Base-by-base conservation (phyloP, 1,140 invertebrate genomes). In the Tribolium castaneum region DNA sequence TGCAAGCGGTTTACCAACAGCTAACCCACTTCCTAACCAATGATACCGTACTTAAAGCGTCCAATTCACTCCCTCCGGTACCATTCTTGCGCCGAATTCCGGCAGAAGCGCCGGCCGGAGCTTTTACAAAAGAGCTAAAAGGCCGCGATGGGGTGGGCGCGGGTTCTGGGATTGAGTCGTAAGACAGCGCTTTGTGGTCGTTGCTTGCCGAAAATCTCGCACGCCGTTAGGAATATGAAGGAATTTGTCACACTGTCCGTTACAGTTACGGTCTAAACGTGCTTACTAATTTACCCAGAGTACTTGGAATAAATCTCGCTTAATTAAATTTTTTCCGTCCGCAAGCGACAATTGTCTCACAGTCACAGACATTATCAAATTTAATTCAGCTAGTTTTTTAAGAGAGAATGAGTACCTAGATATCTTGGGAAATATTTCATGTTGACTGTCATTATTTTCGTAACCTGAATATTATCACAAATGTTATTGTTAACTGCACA, bases 11-110 rank as follows among this genome's bases (percentile, higher is more conserved):
- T 39, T 77, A 78, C 80, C 80, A 82, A 79, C 66, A 81, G 77
- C 79, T 86, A 86, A 86, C 84, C 85, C 83, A 86, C 84, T 86
- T 86, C 84, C 80, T 84, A 83, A 80, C 82, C 82, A 84, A 84
- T 84, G 78, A 82, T 82, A 82, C 82, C 80, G 79, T 83, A 81
- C 81, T 83, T 74, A 78, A 77, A 80, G 76, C 62, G 79, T 80
- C 78, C 81, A 80, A 81, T 81, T 76, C 49, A 66, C 77, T 78
- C 56, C 74, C 79, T 76, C 71, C 72, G 73, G 59, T 35, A 35
- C 30, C 10, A 22, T 22, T 66, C 19, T 22, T 66, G 10, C 12
- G 30, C 59, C 59, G 25, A 66, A 66, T 66, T 66, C 59, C 19
- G 5, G 4, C 59, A 66, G 25, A 66, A 35, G 59, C 59, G 59